Conservation (phyloP, 2,113 vertebrate genomes). For the Blennius ocellaris region DNA sequence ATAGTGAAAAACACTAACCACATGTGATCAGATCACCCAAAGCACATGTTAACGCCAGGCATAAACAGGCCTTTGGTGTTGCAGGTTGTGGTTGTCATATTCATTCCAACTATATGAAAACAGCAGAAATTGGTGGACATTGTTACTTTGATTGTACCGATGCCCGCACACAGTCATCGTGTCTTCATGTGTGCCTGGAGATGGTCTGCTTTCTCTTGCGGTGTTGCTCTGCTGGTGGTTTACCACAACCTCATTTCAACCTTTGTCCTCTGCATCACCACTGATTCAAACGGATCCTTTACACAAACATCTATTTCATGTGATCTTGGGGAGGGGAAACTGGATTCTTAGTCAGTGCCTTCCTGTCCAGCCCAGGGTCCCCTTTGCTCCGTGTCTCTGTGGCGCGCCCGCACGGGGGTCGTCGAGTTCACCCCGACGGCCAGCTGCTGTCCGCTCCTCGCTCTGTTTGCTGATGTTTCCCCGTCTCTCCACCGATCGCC, state of each 20-base stretch:
- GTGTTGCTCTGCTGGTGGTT: background rate
- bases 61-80: too few relatives aligned
- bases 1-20: too few relatives aligned
- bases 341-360: constrained; percentile 10
- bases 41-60: too few relatives aligned
- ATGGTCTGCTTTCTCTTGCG: background rate
- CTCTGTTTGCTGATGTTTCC: constrained; percentile 36
- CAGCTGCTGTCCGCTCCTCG: constrained; percentile 48
- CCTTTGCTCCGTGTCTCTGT: constrained; percentile 31
- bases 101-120: too few relatives aligned
- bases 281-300: background rate
- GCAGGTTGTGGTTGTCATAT: too few relatives aligned
- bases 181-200: constrained; percentile 1
- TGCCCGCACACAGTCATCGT: background rate
- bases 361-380: constrained; percentile 2
- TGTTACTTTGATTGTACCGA: too few relatives aligned
- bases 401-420: constrained; percentile 26
- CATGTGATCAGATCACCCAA: too few relatives aligned
- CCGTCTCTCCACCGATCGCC: constrained; percentile 12
- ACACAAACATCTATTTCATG: constrained; percentile 4
- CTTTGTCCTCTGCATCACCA: background rate
- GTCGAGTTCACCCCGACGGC: constrained; percentile 31
- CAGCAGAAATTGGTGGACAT: too few relatives aligned
- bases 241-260: background rate
- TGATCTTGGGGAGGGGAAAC: constrained; percentile 8